Evolutionary conservation across 2,797 vertebrate genomes (phyloP), one percentile per base, ranked within the genome.

Genomic region (Tragopan temminckii): DNA sequence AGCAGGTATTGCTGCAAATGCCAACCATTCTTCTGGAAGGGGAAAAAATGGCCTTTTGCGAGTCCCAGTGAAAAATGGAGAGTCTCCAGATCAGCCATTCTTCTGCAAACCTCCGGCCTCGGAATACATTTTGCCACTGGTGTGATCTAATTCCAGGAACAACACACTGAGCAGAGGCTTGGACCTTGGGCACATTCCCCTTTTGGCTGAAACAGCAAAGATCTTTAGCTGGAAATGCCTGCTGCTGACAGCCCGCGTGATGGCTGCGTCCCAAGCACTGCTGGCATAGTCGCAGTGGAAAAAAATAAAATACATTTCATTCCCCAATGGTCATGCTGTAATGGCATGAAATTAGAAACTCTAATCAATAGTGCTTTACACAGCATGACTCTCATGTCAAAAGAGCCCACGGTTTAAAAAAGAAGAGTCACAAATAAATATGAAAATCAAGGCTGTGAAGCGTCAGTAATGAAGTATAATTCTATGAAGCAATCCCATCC

Each of bases 341-440:
- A 97, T 96, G 97, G 96, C 96, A 97, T 97, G 97, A 97, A 97
- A 98, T 97, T 97, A 97, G 96, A 97, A 97, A 97, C 95, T 97
- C 95, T 97, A 97, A 97, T 98, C 97, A 97, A 97, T 98, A 96
- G 96, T 16, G 92, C 97, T 97, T 97, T 97, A 93, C 97, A 86
- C 96, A 96, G 97, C 96, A 97, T 95, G 97, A 96, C 95, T 97
- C 93, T 95, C 93, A 72, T 96, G 96, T 97, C 94, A 97, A 97
- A 97, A 93, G 96, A 93, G 90, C 70, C 82, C 19, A 4, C 59
- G 66, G 89, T 96, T 97, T 88, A 64, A 90, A 94, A 97, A 80
- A 96, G 95, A 92, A 94, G 94, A 97, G 87, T 80, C 91, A 86
- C 94, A 96, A 96, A 96, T 97, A 97, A 97, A 97, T 97, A 96